Evolutionary conservation across 2,113 vertebrate species (phyloP).

Genomic region (Platichthys flesus): DNA sequence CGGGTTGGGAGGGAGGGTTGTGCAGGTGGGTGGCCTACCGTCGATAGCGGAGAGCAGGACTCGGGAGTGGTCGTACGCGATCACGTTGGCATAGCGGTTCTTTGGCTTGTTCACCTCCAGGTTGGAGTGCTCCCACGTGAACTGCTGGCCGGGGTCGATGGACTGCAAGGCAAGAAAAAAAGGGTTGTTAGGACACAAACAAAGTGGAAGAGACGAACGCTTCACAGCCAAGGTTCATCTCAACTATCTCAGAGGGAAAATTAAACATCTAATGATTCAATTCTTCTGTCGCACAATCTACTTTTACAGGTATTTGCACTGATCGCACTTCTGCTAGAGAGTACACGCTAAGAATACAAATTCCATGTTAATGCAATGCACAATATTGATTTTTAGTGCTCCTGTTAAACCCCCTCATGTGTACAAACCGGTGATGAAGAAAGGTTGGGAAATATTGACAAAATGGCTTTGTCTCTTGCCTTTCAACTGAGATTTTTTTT

Average conservation of each 20-base stretch:
- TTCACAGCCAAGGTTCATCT: no score
- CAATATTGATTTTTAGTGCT: background rate
- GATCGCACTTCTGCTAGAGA: background rate
- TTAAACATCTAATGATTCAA: no score
- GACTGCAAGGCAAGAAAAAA: slow-evolving; percentile 85
- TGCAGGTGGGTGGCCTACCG: slow-evolving; percentile 83
- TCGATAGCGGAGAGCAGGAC: slow-evolving; percentile 96
- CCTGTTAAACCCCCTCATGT: background rate
- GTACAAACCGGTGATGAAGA: slow-evolving; percentile 1
- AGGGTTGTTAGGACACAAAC: slow-evolving; percentile 14
- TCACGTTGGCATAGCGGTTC: slow-evolving; percentile 99
- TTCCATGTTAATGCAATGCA: background rate
- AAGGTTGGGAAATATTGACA: slow-evolving; percentile 7
- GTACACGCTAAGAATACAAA: background rate
- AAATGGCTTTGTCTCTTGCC: background rate
- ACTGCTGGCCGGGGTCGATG: slow-evolving; percentile 97
- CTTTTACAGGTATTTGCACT: background rate
- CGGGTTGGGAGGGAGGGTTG: slow-evolving; percentile 24
- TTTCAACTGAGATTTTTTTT: background rate
- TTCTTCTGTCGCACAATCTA: no score
- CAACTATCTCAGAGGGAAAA: no score
- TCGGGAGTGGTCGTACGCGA: slow-evolving; percentile 97
- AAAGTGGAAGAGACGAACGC: no score
- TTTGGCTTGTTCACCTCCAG: slow-evolving; percentile 99
- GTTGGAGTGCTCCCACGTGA: slow-evolving; percentile 99